Percentiles rank a stretch among this genome's conserved stretches.
These are phyloP conservation scores for Ursus arctos DNA, from an alignment of 2,113 vertebrate species.

Conservation along the genomic window DNA sequence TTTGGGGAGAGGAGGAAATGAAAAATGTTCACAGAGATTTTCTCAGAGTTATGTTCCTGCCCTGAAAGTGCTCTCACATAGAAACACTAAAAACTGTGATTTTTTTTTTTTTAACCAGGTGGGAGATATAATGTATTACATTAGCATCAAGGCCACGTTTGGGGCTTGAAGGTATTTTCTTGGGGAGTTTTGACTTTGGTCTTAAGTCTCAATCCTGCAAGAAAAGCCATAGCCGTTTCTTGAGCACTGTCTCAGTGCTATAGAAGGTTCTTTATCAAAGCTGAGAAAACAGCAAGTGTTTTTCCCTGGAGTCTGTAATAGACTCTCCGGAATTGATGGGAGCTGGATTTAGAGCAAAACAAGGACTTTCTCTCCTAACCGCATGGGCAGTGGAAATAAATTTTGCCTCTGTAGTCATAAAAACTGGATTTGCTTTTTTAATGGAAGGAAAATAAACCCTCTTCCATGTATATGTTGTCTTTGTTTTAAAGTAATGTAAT, in stretches of 20 bases:
- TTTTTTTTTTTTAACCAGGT: not conserved
- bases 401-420: not conserved
- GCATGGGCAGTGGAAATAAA: not conserved
- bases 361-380: not conserved
- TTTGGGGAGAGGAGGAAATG: not conserved
- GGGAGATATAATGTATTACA: accelerated
- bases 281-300: not conserved
- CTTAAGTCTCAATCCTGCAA: not conserved
- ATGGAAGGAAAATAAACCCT: not conserved
- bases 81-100: not conserved
- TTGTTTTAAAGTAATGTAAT: not conserved
- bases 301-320: not conserved
- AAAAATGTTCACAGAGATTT: not conserved
- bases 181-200: not conserved
- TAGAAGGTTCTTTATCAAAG: slow-evolving; percentile 3
- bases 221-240: not conserved
- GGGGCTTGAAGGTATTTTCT: not conserved
- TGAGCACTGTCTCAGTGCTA: not conserved
- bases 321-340: not conserved
- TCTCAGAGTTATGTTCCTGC: not conserved
- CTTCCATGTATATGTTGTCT: not conserved
- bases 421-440: not conserved
- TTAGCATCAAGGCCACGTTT: not conserved
- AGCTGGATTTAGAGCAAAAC: not conserved
- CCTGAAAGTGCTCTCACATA: not conserved